Percentiles rank a stretch among this genome's conserved stretches.
Evolutionary conservation across 2,888 invertebrate species (phyloP).

Genomic region (Caenorhabditis panamensis): DNA sequence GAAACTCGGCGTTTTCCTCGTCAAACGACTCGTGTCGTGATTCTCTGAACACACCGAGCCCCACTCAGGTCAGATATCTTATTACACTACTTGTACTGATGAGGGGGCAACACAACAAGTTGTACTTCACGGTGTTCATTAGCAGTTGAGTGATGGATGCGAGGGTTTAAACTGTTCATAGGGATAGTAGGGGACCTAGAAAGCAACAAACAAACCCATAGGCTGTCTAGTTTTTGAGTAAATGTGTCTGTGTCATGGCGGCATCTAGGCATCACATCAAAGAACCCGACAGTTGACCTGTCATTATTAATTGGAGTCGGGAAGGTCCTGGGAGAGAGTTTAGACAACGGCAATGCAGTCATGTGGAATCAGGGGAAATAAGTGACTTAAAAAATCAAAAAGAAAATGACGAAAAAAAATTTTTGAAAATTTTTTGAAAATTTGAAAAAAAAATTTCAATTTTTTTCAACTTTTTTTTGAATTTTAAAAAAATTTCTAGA

Average conservation of each 20-base stretch:
- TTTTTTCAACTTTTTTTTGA: background rate
- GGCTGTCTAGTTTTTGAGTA: too few species aligned
- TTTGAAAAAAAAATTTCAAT: background rate
- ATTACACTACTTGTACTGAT: slow-evolving; percentile 45
- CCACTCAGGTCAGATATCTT: slow-evolving; percentile 75
- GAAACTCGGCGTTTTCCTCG: slow-evolving; percentile 76
- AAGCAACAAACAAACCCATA: too few species aligned
- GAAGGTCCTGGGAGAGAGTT: too few species aligned
- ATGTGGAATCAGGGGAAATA: background rate
- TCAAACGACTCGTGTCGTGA: slow-evolving; percentile 76
- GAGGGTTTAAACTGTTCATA: too few species aligned
- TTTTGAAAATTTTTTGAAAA: background rate
- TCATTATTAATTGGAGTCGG: slow-evolving; percentile 16
- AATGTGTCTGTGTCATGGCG: too few species aligned
- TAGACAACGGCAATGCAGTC: too few species aligned
- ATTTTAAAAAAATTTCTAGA: too few species aligned
- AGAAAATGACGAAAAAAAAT: background rate
- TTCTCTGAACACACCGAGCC: slow-evolving; percentile 79
- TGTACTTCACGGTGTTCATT: slow-evolving; percentile 43
- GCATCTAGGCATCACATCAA: too few species aligned
- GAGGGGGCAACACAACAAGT: slow-evolving; percentile 43
- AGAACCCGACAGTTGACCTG: too few species aligned
- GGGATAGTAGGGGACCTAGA: too few species aligned
- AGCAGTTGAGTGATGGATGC: slow-evolving; percentile 26
- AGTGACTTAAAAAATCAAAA: background rate